A percentile compares a stretch with the other conserved stretches of the same genome.
These are phyloP conservation scores for Geophilus truncorum DNA, from an alignment of 2,888 invertebrate species.

Conservation along the genomic window DNA sequence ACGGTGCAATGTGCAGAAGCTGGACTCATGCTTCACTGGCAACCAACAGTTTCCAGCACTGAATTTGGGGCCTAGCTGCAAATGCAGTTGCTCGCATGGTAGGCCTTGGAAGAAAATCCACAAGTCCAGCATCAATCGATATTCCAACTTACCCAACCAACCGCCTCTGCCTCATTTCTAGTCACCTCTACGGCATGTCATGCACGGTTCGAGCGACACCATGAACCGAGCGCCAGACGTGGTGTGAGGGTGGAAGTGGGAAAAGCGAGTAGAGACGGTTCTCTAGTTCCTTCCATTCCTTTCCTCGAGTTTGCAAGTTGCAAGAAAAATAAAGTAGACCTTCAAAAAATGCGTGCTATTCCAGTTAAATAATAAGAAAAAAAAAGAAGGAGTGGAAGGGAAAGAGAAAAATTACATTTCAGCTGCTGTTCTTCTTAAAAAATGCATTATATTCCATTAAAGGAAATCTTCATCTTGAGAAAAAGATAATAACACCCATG, in stretches of 20 bases:
- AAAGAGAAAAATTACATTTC: neutral
- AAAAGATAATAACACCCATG: neutral
- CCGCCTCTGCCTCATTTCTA: neutral
- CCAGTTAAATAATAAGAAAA: neutral
- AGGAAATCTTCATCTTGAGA: neutral
- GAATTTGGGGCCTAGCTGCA: neutral
- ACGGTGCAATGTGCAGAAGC: neutral
- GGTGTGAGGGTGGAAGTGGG: neutral
- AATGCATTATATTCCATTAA: neutral
- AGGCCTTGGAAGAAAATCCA: neutral
- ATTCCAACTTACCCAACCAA: neutral
- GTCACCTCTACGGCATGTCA: neutral
- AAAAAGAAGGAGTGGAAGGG: neutral
- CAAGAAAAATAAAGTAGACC: neutral
- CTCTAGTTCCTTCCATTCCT: neutral
- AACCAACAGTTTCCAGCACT: neutral
- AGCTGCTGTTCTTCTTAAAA: neutral
- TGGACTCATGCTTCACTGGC: neutral
- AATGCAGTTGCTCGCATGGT: neutral
- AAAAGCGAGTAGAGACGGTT: no score
- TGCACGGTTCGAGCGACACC: neutral
- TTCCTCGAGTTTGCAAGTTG: neutral
- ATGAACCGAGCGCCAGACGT: neutral
- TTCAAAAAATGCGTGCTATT: neutral
- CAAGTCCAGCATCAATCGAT: neutral